These are phyloP conservation scores for Musca domestica DNA, from an alignment of 1,140 invertebrate genomes.

Conservation along the genomic window DNA sequence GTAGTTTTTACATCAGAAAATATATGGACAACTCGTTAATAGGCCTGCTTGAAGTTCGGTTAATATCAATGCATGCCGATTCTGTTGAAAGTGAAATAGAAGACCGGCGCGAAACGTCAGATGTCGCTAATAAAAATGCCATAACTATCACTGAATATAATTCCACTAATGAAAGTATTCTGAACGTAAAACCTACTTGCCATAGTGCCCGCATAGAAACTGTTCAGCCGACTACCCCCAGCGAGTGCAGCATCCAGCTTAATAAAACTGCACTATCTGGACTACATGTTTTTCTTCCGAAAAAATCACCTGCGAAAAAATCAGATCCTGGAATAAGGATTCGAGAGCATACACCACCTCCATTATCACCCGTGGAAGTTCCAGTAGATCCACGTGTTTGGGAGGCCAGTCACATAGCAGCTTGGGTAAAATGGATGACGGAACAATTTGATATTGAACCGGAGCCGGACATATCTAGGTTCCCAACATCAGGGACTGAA, in stretches of 20 bases:
- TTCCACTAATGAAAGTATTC: no score
- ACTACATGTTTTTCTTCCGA: no score
- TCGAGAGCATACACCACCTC: not conserved
- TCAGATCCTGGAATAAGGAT: not conserved
- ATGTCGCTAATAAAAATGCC: not conserved
- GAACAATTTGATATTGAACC: slow-evolving; percentile 61
- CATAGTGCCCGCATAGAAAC: no score
- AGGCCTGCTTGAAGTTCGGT: no score
- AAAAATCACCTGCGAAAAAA: not conserved
- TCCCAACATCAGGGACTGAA: slow-evolving; percentile 62
- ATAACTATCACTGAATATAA: no score
- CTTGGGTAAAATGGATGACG: slow-evolving; percentile 67
- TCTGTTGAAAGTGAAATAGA: slow-evolving; percentile 9
- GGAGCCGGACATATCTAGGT: slow-evolving; percentile 56
- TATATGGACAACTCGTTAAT: no score
- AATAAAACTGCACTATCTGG: no score
- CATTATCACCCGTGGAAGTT: slow-evolving; percentile 37
- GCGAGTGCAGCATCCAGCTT: no score
- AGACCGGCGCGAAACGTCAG: not conserved
- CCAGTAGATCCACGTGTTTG: slow-evolving; percentile 65
- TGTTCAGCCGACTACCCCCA: no score
- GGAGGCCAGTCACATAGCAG: slow-evolving; percentile 60
- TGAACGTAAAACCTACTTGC: no score
- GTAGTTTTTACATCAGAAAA: no score
- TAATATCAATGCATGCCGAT: no score